Conservation (phyloP, 1,140 invertebrate genomes). For the Papilio aristodemus region DNA sequence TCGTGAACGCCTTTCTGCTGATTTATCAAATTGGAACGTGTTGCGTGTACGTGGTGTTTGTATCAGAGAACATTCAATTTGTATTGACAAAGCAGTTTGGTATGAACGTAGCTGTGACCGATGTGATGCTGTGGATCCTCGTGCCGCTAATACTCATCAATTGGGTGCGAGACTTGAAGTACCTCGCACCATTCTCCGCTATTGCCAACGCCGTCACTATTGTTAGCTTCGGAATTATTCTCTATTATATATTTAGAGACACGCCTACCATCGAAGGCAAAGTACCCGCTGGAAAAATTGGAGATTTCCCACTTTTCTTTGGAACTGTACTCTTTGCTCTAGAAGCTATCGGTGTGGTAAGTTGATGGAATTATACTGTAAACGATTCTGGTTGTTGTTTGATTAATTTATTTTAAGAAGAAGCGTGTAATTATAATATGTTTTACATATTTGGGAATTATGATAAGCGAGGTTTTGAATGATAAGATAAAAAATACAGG, state of each 20-base stretch:
- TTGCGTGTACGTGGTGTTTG: conserved; percentile 93
- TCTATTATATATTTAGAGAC: conserved; percentile 86
- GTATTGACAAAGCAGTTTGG: conserved; percentile 79
- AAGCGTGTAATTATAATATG: too few relatives aligned
- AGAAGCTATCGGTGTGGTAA: conserved; percentile 85
- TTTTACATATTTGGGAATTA: neutral
- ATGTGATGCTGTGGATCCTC: conserved; percentile 83
- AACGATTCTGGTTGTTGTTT: too few relatives aligned
- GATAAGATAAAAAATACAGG: neutral
- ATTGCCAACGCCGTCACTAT: conserved; percentile 86
- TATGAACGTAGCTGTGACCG: conserved; percentile 59
- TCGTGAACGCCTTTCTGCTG: conserved; percentile 86
- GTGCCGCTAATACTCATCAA: conserved; percentile 85
- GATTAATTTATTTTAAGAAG: neutral
- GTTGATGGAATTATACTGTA: conserved; percentile 52
- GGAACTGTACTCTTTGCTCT: conserved; percentile 85
- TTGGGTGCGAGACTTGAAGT: conserved; percentile 87
- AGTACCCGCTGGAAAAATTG: conserved; percentile 65
- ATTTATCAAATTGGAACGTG: conserved; percentile 93
- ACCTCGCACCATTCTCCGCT: conserved; percentile 87
- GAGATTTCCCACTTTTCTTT: conserved; percentile 83
- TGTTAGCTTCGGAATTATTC: conserved; percentile 84
- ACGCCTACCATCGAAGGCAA: conserved; percentile 76
- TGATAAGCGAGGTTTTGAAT: neutral
- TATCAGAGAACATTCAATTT: conserved; percentile 86